Conservation (phyloP, 2,113 vertebrate species). For the Cynocephalus volans region DNA sequence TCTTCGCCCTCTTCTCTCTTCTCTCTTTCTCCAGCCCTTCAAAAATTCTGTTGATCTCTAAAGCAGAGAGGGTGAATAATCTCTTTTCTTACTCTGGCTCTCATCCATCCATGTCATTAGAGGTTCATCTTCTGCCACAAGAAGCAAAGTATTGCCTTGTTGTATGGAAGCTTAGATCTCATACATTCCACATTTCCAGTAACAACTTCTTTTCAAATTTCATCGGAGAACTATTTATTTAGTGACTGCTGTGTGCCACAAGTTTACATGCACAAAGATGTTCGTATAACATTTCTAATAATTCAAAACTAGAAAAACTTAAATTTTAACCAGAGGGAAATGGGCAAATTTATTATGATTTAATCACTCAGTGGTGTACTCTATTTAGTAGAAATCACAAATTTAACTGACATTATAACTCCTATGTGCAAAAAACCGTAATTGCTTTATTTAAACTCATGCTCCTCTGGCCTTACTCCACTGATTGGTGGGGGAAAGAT, state of each 20-base stretch:
- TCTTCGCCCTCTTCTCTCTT: not conserved
- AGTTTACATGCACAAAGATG: not conserved
- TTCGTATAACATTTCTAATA: not conserved
- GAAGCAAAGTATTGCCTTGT: not conserved
- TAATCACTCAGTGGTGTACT: not conserved
- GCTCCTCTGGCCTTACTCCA: not conserved
- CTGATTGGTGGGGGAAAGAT: not conserved
- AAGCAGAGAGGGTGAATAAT: not conserved
- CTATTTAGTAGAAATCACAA: not conserved
- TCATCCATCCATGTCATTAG: not conserved
- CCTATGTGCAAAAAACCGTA: not conserved
- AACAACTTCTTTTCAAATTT: constrained; percentile 16
- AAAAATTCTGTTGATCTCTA: constrained; percentile 29
- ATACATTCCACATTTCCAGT: not conserved
- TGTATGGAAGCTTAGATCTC: not conserved
- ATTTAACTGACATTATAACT: not conserved
- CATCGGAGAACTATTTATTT: not conserved
- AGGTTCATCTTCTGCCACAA: not conserved
- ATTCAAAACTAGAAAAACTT: constrained; percentile 5
- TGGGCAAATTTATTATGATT: constrained; percentile 18
- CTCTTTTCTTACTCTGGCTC: not conserved
- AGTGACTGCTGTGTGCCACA: not conserved
- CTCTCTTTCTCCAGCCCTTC: not conserved
- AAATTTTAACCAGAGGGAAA: not conserved
- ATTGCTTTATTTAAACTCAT: not conserved